These are phyloP conservation scores for Rhinoderma darwinii DNA, from an alignment of 2,113 vertebrate genomes.

Conservation along the genomic window DNA sequence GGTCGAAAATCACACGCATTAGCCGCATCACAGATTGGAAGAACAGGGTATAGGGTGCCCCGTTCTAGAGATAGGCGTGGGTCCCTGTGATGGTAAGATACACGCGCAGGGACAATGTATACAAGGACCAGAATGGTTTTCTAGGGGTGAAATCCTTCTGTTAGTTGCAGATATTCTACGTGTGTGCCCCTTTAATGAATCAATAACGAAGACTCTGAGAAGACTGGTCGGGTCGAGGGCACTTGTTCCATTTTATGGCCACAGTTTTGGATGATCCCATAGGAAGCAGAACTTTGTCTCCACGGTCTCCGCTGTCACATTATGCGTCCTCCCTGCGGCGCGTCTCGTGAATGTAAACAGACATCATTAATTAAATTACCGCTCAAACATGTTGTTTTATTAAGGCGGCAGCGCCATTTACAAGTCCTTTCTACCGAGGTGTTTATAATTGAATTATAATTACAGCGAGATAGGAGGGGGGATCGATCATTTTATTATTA, in stretches of 20 bases:
- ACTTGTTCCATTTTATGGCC: too few species aligned
- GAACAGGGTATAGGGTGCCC: too few species aligned
- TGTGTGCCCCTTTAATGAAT: not conserved
- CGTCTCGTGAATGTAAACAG: slow-evolving; percentile 1
- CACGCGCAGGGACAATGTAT: too few species aligned
- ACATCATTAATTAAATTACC: not conserved
- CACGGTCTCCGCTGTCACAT: not conserved
- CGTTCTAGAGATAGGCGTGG: too few species aligned
- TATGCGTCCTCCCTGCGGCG: not conserved
- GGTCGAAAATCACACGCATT: too few species aligned
- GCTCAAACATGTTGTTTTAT: slow-evolving; percentile 3
- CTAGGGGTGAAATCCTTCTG: not conserved
- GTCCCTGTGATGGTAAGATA: too few species aligned
- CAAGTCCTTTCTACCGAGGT: not conserved
- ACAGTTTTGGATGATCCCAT: not conserved
- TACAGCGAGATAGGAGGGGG: slow-evolving; percentile 18
- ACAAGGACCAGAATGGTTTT: too few species aligned
- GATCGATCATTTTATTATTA: not conserved
- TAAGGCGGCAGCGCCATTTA: not conserved
- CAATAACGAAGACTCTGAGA: too few species aligned
- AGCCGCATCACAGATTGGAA: too few species aligned
- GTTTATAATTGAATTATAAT: slow-evolving; percentile 43
- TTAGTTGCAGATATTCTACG: not conserved
- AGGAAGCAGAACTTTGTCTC: not conserved
- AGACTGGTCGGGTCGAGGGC: too few species aligned